Conservation (phyloP, 2,797 vertebrate genomes). For the Parauchenoglanis ngamensis region DNA sequence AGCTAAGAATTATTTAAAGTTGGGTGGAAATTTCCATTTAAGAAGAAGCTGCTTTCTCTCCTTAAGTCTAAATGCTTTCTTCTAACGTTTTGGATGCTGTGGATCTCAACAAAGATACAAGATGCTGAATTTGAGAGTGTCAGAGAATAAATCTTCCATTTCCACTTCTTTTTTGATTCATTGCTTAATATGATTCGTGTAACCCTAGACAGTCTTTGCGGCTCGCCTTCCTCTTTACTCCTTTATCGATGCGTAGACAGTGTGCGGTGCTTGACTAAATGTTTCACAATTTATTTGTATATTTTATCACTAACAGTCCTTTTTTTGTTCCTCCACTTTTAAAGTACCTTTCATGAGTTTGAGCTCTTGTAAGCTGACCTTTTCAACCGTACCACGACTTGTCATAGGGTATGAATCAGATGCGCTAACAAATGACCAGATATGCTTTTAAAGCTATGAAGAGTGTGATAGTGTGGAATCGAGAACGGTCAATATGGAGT, state of each 20-base stretch:
- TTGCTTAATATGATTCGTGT: slow-evolving; percentile 40
- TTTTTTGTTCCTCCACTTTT: not conserved
- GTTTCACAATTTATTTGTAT: not conserved
- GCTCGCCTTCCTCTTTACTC: slow-evolving; percentile 16
- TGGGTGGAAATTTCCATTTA: slow-evolving; percentile 54
- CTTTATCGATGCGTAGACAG: slow-evolving; percentile 12
- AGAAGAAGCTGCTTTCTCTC: slow-evolving; percentile 37
- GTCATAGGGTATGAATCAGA: not conserved
- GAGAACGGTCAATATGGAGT: slow-evolving; percentile 56
- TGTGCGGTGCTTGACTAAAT: not conserved
- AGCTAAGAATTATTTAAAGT: slow-evolving; percentile 58
- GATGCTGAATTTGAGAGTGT: slow-evolving; percentile 45
- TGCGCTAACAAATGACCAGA: slow-evolving; percentile 34
- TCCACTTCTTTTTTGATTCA: slow-evolving; percentile 48
- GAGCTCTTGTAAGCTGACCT: not conserved
- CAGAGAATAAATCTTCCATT: slow-evolving; percentile 39
- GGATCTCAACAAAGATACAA: slow-evolving; percentile 45
- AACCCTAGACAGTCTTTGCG: slow-evolving; percentile 26
- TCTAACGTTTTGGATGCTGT: slow-evolving; percentile 28
- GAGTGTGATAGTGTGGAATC: slow-evolving; percentile 49
- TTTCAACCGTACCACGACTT: not conserved
- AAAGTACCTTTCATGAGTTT: not conserved
- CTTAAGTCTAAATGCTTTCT: slow-evolving; percentile 44
- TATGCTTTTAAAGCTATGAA: slow-evolving; percentile 53
- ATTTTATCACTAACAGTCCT: not conserved